Evolutionary conservation across 1,140 invertebrate species (phyloP).

Genomic region (Orussus abietinus): DNA sequence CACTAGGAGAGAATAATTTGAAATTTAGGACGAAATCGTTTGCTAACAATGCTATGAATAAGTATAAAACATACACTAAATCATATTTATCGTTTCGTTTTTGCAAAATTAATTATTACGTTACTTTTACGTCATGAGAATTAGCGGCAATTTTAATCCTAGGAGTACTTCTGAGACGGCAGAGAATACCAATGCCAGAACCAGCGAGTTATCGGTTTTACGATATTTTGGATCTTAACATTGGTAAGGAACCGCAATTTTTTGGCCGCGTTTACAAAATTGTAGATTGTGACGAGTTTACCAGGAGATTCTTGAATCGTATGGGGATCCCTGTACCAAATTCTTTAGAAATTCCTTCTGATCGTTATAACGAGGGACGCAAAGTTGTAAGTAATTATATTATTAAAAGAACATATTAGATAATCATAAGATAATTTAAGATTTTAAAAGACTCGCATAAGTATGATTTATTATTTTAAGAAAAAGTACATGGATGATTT

Average conservation of each 20-base stretch:
- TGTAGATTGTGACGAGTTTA: conserved; percentile 81
- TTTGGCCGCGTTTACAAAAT: conserved; percentile 79
- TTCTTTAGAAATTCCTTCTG: conserved; percentile 58
- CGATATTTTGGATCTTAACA: conserved; percentile 71
- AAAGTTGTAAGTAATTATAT: conserved; percentile 36
- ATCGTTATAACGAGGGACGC: conserved; percentile 54
- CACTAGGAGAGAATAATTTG: conserved; percentile 1
- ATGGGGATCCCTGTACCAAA: conserved; percentile 78
- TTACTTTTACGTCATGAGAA: too few relatives aligned
- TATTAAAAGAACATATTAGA: conserved; percentile 2
- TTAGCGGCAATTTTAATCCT: too few relatives aligned
- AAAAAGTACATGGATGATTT: too few relatives aligned
- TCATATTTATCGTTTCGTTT: too few relatives aligned
- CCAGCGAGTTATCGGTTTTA: conserved; percentile 68
- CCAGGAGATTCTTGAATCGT: conserved; percentile 75
- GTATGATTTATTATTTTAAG: too few relatives aligned
- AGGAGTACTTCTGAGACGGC: too few relatives aligned
- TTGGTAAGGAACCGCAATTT: conserved; percentile 71
- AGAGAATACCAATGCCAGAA: conserved; percentile 69
- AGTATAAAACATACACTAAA: too few relatives aligned
- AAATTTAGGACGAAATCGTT: too few relatives aligned
- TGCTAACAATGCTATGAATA: too few relatives aligned
- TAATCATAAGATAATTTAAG: too few relatives aligned
- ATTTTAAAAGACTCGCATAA: too few relatives aligned
- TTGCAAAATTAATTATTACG: too few relatives aligned